Conservation (phyloP, 1,140 invertebrate species). For the Aphelinus atriplicis region DNA sequence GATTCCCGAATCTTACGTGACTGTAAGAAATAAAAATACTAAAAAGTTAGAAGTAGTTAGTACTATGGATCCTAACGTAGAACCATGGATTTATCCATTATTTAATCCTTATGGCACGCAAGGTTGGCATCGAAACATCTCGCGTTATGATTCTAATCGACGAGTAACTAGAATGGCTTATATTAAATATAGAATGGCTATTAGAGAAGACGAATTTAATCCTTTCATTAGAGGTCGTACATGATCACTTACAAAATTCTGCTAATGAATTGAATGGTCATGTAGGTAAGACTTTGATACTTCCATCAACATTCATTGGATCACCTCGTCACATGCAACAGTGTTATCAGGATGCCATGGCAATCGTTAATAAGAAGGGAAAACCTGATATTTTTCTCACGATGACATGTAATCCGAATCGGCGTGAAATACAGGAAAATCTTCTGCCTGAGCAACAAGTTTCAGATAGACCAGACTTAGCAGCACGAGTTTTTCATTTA, state of each 20-base stretch:
- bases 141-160: slow-evolving; percentile 15
- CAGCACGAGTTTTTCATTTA: too few relatives aligned
- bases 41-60: background rate
- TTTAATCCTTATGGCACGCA: slow-evolving; percentile 33
- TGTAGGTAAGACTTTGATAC: slow-evolving; percentile 31
- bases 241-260: slow-evolving; percentile 22
- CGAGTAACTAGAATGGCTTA: slow-evolving; percentile 29
- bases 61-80: slow-evolving; percentile 13
- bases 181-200: slow-evolving; percentile 18
- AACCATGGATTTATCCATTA: too few relatives aligned
- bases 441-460: slow-evolving; percentile 50
- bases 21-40: slow-evolving; percentile 9
- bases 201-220: slow-evolving; percentile 20
- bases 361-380: slow-evolving; percentile 50
- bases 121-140: slow-evolving; percentile 33
- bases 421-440: slow-evolving; percentile 52
- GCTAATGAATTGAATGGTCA: slow-evolving; percentile 12
- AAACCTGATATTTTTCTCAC: slow-evolving; percentile 39
- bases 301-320: slow-evolving; percentile 23
- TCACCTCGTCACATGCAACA: slow-evolving; percentile 33
- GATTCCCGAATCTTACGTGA: slow-evolving; percentile 6
- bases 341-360: slow-evolving; percentile 37
- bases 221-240: slow-evolving; percentile 13
- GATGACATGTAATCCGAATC: slow-evolving; percentile 66
- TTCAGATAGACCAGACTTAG: slow-evolving; percentile 50